Evolutionary conservation across 2,113 vertebrate species (phyloP), one percentile per base, ranked within the genome.

Genomic region (Narcine bancroftii): DNA sequence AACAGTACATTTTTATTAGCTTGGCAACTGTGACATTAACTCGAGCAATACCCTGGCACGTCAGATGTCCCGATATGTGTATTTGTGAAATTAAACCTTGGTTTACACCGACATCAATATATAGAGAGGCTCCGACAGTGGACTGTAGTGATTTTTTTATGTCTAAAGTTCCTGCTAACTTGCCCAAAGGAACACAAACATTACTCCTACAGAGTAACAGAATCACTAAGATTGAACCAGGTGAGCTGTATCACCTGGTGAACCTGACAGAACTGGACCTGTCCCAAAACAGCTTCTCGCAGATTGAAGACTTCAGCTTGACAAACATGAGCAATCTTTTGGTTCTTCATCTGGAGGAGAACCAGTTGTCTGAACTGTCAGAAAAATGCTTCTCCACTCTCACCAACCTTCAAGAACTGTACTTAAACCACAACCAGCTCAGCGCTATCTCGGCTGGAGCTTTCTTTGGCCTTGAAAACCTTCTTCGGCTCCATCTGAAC

Each of bases 371-470:
- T 0, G 95, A 96, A 92, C 96, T 99, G 92, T 96, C 97, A 0
- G 96, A 97, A 0, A 89, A 95, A 85, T 97, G 97, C 92, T 98
- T 99, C 87, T 94, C 94, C 0, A 97, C 96, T 11, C 95, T 98
- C 94, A 94, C 95, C 21, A 95, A 94, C 93, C 95, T 99, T 33
- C 98, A 99, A 94, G 98, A 99, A 69, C 96, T 99, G 15, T 99
- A 98, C 93, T 96, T 99, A 93, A 98, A 98, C 94, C 98, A 99
- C 96, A 99, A 99, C 95, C 96, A 97, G 94, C 95, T 99, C 4
- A 93, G 94, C 92, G 94, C 95, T 42, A 97, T 99, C 5, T 96
- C 97, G 1, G 96, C 97, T 0, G 87, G 93, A 72, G 98, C 97
- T 89, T 99, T 99, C 47, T 92, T 93, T 0, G 98, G 98, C 21